These are phyloP conservation scores for Asobara japonica DNA, from an alignment of 1,140 invertebrate species.

Conservation along the genomic window DNA sequence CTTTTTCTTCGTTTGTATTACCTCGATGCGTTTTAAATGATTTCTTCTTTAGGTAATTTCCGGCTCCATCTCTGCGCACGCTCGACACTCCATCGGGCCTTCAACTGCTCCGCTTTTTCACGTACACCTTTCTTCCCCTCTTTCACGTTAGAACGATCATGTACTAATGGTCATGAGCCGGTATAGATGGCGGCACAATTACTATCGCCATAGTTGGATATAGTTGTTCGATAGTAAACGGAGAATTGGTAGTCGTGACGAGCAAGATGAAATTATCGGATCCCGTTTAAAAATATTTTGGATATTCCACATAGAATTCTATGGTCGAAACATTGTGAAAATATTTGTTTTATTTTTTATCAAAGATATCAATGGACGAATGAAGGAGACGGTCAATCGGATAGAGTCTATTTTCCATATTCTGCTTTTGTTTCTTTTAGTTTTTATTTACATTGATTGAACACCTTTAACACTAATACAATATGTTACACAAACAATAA, in stretches of 20 bases:
- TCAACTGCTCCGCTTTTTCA: constrained; percentile 19
- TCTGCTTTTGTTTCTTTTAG: not conserved
- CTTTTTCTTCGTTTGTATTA: not conserved
- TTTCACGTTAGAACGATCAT: not conserved
- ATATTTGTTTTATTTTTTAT: too few relatives aligned
- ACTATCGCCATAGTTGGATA: not conserved
- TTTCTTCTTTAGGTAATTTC: constrained; percentile 6
- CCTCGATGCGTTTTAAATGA: not conserved
- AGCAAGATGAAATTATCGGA: too few relatives aligned
- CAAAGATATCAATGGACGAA: too few relatives aligned
- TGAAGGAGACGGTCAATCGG: too few relatives aligned
- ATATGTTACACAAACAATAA: not conserved
- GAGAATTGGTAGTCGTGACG: too few relatives aligned
- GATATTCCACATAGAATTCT: too few relatives aligned
- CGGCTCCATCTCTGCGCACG: not conserved
- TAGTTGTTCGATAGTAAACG: not conserved
- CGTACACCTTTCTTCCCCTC: not conserved
- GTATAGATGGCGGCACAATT: constrained; percentile 32
- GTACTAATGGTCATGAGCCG: not conserved
- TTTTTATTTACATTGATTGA: not conserved
- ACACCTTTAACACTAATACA: not conserved
- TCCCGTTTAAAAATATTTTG: too few relatives aligned
- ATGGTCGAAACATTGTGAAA: too few relatives aligned
- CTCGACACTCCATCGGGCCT: not conserved
- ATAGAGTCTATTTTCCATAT: too few relatives aligned